A percentile compares a stretch with the other conserved stretches of the same genome.
Conservation (phyloP, 1,140 invertebrate genomes). For the Melipona quadrifasciata region DNA sequence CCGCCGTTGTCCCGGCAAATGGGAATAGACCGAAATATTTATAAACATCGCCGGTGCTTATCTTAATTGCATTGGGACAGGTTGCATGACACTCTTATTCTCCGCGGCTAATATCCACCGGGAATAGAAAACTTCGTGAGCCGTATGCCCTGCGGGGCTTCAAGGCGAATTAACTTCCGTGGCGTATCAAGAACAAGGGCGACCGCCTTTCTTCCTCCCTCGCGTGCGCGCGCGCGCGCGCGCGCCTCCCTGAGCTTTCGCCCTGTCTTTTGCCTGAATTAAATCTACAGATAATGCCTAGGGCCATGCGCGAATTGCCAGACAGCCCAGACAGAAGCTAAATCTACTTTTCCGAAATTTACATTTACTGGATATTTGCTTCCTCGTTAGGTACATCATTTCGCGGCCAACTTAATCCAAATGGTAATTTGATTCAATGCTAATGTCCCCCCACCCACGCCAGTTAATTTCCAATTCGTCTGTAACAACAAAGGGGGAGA, state of each 20-base stretch:
- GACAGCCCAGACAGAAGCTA: neutral
- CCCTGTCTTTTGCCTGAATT: constrained; percentile 45
- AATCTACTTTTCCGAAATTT: constrained; percentile 9
- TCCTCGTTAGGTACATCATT: neutral
- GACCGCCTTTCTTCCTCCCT: constrained; percentile 21
- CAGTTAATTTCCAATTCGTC: constrained; percentile 9
- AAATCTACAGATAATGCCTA: constrained; percentile 43
- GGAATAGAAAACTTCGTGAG: constrained; percentile 71
- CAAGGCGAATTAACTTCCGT: constrained; percentile 62
- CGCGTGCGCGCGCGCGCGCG: too few species aligned
- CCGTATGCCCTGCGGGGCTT: constrained; percentile 47
- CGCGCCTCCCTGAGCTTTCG: neutral
- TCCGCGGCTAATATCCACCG: constrained; percentile 41
- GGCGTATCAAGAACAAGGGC: constrained; percentile 51
- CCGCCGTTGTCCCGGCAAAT: neutral
- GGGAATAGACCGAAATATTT: constrained; percentile 60
- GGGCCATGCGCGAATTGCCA: constrained; percentile 17
- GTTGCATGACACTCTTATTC: constrained; percentile 64
- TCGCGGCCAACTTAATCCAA: neutral
- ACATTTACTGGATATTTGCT: neutral
- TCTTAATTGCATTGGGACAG: constrained; percentile 75
- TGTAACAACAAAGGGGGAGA: neutral
- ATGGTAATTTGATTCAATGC: neutral
- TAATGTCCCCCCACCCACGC: neutral
- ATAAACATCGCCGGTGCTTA: constrained; percentile 73